Conservation (phyloP, 2,888 invertebrate species). For the Spodoptera exigua region DNA sequence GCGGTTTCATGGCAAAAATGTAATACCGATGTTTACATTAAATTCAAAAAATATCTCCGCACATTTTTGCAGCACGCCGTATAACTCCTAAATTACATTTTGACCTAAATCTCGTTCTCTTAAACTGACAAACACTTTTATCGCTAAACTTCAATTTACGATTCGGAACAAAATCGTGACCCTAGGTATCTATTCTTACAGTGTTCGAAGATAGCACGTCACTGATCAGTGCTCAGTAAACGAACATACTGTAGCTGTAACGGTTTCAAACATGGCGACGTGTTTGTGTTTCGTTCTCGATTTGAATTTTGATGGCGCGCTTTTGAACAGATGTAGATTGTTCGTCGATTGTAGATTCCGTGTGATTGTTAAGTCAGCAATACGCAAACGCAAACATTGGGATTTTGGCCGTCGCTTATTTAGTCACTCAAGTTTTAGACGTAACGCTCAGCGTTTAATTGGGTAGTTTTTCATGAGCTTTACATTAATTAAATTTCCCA, state of each 20-base stretch:
- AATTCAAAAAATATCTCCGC: too few species aligned
- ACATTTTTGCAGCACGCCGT: not conserved
- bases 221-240: conserved; percentile 5
- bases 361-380: not conserved
- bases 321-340: conserved; percentile 1
- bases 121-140: too few species aligned
- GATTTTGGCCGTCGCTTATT: too few species aligned
- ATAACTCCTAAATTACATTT: not conserved
- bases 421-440: too few species aligned
- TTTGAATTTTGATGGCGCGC: conserved; percentile 20
- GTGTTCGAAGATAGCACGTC: conserved; percentile 1
- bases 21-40: too few species aligned
- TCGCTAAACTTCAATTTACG: conserved; percentile 15
- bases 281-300: conserved; percentile 19
- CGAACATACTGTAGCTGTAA: conserved; percentile 5
- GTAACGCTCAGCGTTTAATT: too few species aligned
- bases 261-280: conserved; percentile 11
- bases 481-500: too few species aligned
- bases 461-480: too few species aligned
- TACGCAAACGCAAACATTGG: too few species aligned
- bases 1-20: too few species aligned
- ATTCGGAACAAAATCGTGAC: conserved; percentile 5
- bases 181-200: conserved; percentile 12
- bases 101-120: conserved; percentile 5
- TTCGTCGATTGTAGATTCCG: not conserved